Base-by-base conservation (phyloP, 2,888 invertebrate species). In the Pecten maximus region DNA sequence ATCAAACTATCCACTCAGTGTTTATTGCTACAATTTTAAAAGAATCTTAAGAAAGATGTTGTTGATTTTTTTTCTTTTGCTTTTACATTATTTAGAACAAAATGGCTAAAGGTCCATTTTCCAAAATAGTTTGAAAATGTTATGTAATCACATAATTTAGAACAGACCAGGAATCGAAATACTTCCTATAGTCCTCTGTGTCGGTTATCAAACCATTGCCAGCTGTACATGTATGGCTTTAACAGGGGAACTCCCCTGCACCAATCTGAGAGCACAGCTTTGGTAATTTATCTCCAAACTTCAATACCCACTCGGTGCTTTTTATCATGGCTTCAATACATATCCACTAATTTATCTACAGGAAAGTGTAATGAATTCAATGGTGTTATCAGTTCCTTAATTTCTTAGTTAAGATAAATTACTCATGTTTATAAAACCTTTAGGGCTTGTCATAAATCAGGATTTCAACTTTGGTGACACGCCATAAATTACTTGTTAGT, bases 391-490 rank as follows among this genome's bases (percentile, higher is more conserved):
- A 35, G 28, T 28, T 10, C 35, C 74, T 74, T 74, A 74, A 74
- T 74, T 54, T 74, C 28, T 74, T 6, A 74, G 74, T 74, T 74
- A 74, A 74, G 74, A 74, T 74, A 74, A 74, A 74, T 74, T 35
- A 74, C 23, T 8, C 16, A 74, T 35, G 28, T 35, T 28, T 74
- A 74, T 74, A 28, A 74, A 74, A 28, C 35, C 74, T 28, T 0
- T 35, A 28, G 12, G 35, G 15, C 23, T 35, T 35, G 74, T 35
- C 74, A 74, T 74, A n/a, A 35, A 28, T 19, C 35, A 12, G 3
- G 74, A 28, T 35, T 74, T 74, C 23, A 23, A n/a, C n/a, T 60
- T 23, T 60, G 60, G 60, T 60, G 60, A 60, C n/a, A n/a, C 6
- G 19, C 60, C 60, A 60, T 60, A 44, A 44, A 12, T 44, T 44